Percentiles rank a stretch among this genome's conserved stretches.
phyloP scores from a whole-genome alignment of 2,888 invertebrate species.

The Drosophila macrospina region DNA sequence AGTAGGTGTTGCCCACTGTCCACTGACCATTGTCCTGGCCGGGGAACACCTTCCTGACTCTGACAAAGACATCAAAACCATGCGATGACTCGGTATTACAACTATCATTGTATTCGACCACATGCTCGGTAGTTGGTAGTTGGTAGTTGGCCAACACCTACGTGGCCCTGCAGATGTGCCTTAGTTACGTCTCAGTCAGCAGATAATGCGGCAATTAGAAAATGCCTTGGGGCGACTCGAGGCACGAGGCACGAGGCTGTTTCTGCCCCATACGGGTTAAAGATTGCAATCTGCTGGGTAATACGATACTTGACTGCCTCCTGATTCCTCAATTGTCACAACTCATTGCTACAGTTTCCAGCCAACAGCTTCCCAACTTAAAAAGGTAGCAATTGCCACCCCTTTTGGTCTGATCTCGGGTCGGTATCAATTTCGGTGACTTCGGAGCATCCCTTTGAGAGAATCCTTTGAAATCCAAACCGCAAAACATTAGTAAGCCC shows the following conservation, averaged over 20 bases:
- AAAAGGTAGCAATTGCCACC: constrained; percentile 58
- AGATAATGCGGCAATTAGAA: constrained; percentile 79
- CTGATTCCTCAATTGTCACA: constrained; percentile 43
- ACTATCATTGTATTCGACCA: constrained; percentile 60
- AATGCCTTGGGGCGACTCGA: constrained; percentile 49
- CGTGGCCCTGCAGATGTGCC: constrained; percentile 61
- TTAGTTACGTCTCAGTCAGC: constrained; percentile 19
- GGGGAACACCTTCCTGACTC: constrained; percentile 58
- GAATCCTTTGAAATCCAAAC: constrained; percentile 77
- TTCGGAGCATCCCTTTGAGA: constrained; percentile 62
- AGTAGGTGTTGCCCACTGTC: constrained; percentile 70
- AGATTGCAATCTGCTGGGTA: constrained; percentile 75
- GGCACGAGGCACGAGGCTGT: constrained; percentile 76
- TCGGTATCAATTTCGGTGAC: constrained; percentile 68
- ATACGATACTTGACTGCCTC: constrained; percentile 58
- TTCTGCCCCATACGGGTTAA: constrained; percentile 50
- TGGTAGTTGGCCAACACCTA: constrained; percentile 61
- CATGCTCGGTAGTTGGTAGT: constrained; percentile 21
- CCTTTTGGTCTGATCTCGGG: constrained; percentile 57
- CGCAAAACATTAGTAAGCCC: constrained; percentile 70
- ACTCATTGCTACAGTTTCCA: constrained; percentile 63
- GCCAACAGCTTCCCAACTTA: constrained; percentile 9
- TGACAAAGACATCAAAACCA: constrained; percentile 74
- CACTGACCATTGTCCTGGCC: constrained; percentile 52
- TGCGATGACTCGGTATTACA: constrained; percentile 43